Base-by-base conservation (phyloP, 2,797 vertebrate genomes). In the Malurus splendens region DNA sequence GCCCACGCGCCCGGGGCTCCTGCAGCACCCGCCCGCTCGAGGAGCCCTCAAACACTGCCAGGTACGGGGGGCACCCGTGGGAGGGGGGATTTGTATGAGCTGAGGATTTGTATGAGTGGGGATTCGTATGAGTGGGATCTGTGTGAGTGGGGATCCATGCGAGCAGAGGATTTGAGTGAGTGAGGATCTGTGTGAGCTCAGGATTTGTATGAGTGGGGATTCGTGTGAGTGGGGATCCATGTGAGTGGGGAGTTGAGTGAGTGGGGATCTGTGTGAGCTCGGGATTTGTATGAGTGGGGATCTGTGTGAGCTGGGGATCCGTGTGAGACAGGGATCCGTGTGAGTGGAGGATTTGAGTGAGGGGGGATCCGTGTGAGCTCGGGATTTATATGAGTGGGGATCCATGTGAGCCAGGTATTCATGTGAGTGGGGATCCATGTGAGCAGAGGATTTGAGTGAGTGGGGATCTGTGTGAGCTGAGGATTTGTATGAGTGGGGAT, bases 31-130 rank as follows among this genome's bases (percentile, higher is more conserved):
- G 0, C 57, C 97, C 60, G 32, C 95, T 95, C 80, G 97, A 2
- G 97, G 95, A 57, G 93, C 97, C 9, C 97, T 98, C 85, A 98
- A 98, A 90, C 98, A 98, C 80, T 98, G 98, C 97, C 98, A 99
- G 97, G 97, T 97, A 92, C 79, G 89, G 61, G 27, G 28, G 72
- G 45, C 8, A 18, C 12, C 12, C 5, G 1, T 5, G 59, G 2
- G 48, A 47, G 62, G 17, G 7, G 24, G 32, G 13, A 45, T 64
- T 42, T 8, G 1, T 48, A 14, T 7, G 47, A n/a, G 48, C n/a
- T 1, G 51, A 38, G 13, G 25, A 28, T 39, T 23, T 13, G 15
- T 20, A 24, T 4, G 62, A 39, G 38, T 17, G 9, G 16, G 25
- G 17, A 68, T 27, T 30, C 5, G 2, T 15, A 18, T 4, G 62